Evolutionary conservation across 1,140 invertebrate species (phyloP), one percentile per base, ranked within the genome.

Genomic region (Ostrea edulis): DNA sequence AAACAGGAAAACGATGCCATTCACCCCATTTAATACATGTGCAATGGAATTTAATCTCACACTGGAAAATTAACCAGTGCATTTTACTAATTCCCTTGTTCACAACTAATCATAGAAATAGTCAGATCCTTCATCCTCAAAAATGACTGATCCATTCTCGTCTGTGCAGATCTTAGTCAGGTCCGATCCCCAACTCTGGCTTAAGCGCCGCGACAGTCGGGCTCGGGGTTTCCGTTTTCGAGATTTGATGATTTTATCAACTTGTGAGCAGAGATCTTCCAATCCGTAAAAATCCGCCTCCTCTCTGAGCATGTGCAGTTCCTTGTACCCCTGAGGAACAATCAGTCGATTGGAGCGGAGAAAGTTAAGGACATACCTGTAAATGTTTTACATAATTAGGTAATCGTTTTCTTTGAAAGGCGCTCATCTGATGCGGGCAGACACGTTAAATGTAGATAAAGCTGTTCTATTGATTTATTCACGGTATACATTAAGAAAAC

Each of bases 311-410:
- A 92, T 84, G 22, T 90, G 87, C 0, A 93, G 86, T 53, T 93
- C 92, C 52, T 89, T 85, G 81, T 89, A 91, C 8, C 91, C 93
- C 55, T 89, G 82, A 3, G 93, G 92, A 4, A 92, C 54, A 8
- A 90, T 88, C 54, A 93, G 86, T 53, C 90, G 92, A 14, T 71
- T 88, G 12, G 93, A 91, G 4, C 93, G 87, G 12, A 94, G 85
- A 68, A 89, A 94, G 86, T 94, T 93, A 20, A 94, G 89, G 9
- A 94, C 87, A 82, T 92, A 92, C 65, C 93, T 92, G 88, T 29
- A 89, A 82, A 12, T 14, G 53, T 25, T 82, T 12, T 51, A n/a
- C 29, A 55, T 65, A 22, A 65, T 44, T 44, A 44, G 35, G 35
- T 44, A 44, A 44, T 44, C 51, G n/a, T n/a, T 44, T 87, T 20